A percentile compares a stretch with the other conserved stretches of the same genome.
phyloP scores from a whole-genome alignment of 2,113 vertebrate species.

The Lasiurus cinereus region DNA sequence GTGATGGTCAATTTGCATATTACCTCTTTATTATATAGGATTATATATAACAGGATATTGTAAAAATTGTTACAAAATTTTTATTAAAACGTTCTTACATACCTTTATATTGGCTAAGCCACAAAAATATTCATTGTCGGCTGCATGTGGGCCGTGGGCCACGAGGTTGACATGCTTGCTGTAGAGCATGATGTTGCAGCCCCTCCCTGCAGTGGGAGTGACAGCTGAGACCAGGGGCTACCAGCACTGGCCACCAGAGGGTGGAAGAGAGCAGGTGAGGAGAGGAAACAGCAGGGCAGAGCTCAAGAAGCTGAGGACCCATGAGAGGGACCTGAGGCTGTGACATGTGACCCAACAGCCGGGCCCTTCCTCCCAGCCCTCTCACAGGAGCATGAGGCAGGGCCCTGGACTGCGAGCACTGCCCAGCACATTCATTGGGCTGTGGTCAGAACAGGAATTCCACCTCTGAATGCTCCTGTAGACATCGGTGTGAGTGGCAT shows the following conservation, averaged over 20 bases:
- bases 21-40: too few relatives aligned
- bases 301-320: rapidly evolving
- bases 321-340: too few relatives aligned
- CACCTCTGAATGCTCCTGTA: rapidly evolving
- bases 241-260: too few relatives aligned
- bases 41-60: too few relatives aligned
- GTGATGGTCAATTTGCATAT: too few relatives aligned
- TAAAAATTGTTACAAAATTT: too few relatives aligned
- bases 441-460: not conserved
- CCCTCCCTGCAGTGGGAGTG: not conserved
- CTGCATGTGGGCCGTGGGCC: too few relatives aligned
- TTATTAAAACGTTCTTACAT: too few relatives aligned
- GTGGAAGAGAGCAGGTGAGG: not conserved
- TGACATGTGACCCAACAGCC: not conserved
- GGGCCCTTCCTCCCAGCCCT: not conserved
- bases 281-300: rapidly evolving
- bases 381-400: not conserved
- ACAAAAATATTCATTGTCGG: too few relatives aligned
- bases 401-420: not conserved
- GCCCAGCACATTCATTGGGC: rapidly evolving
- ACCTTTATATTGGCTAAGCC: too few relatives aligned
- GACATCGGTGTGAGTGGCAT: not conserved
- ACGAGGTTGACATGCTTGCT: too few relatives aligned
- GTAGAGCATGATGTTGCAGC: not conserved
- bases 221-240: too few relatives aligned